Evolutionary conservation across 2,113 vertebrate species (phyloP).

Genomic region (Salvelinus sp.): DNA sequence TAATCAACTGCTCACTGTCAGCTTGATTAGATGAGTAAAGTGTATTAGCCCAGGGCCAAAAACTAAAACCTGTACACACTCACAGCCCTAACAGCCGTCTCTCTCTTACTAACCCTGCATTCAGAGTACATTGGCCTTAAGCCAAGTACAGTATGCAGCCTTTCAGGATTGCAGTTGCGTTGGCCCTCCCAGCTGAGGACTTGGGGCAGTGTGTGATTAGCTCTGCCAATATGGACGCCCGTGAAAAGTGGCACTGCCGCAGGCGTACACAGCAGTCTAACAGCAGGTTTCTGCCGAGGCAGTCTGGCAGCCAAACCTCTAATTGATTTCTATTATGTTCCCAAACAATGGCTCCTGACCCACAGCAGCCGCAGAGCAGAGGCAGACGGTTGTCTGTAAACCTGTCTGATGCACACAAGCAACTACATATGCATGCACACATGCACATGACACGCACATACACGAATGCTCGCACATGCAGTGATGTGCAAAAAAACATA

Average conservation of each 20-base stretch:
- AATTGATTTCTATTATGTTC: slow-evolving; percentile 7
- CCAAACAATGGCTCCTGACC: slow-evolving; percentile 9
- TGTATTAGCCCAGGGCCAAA: too few species aligned
- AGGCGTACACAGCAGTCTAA: background rate
- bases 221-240: background rate
- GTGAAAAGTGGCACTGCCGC: background rate
- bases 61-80: too few species aligned
- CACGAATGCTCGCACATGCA: background rate
- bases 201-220: background rate
- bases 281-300: background rate
- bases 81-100: too few species aligned
- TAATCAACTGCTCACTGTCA: too few species aligned
- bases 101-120: too few species aligned
- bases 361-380: background rate
- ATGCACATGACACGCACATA: background rate
- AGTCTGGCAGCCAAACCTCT: background rate
- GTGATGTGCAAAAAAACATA: background rate
- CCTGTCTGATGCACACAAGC: too few species aligned
- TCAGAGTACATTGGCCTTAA: too few species aligned
- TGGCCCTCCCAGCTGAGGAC: background rate
- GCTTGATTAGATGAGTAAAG: too few species aligned
- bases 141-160: too few species aligned
- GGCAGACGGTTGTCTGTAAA: background rate
- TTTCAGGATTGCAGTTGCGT: background rate
- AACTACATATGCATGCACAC: too few species aligned